Percentiles rank a stretch among this genome's conserved stretches.
Evolutionary conservation across 2,797 vertebrate species (phyloP).

Genomic region (Tolypeutes matacus): DNA sequence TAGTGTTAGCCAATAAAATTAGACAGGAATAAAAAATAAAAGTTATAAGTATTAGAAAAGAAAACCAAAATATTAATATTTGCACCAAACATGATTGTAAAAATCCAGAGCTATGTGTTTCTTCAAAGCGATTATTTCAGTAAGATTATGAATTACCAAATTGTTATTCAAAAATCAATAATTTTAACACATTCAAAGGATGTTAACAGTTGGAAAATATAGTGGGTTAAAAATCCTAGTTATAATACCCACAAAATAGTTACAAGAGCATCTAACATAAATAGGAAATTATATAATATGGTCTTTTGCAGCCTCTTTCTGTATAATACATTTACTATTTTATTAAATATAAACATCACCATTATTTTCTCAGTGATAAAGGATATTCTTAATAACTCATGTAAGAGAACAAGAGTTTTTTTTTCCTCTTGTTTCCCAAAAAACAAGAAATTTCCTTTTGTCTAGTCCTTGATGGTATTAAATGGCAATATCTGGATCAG

Average conservation of each 20-base stretch:
- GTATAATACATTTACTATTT: not conserved
- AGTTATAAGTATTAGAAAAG: not conserved
- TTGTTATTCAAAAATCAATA: not conserved
- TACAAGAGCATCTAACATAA: not conserved
- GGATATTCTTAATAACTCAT: not conserved
- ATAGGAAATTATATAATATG: not conserved
- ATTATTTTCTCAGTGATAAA: not conserved
- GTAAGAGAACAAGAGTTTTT: not conserved
- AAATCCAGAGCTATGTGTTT: not conserved
- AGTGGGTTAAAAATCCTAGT: not conserved
- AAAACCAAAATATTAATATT: not conserved
- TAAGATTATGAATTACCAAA: not conserved
- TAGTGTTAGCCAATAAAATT: not conserved
- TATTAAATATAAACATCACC: not conserved
- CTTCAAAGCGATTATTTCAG: not conserved
- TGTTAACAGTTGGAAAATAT: not conserved
- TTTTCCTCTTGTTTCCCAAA: not conserved
- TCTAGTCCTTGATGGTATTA: not conserved
- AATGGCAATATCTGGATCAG: not conserved
- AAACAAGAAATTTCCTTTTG: not conserved
- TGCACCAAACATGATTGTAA: not conserved
- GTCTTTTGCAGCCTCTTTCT: not conserved
- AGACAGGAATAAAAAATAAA: not conserved
- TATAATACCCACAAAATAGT: not conserved
- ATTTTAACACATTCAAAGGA: not conserved